Conservation (phyloP, 2,113 vertebrate genomes). For the Psittacula cyanocephala region DNA sequence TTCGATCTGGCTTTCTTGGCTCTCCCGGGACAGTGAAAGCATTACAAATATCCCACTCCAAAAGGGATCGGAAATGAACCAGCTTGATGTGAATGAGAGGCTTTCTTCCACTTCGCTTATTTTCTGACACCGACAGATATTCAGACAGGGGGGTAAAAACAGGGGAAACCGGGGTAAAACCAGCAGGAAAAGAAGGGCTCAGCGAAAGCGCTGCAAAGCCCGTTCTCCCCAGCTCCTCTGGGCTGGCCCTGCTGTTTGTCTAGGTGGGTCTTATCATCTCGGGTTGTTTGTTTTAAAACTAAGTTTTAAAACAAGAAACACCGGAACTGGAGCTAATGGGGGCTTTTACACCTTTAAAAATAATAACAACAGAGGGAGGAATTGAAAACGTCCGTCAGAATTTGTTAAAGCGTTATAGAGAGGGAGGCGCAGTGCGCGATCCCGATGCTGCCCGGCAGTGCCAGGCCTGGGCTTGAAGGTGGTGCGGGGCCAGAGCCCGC, state of each 20-base stretch:
- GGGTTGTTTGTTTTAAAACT: conserved; percentile 58
- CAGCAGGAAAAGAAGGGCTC: neutral
- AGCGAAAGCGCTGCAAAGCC: neutral
- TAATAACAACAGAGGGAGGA: neutral
- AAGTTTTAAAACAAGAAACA: conserved; percentile 37
- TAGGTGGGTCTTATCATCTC: conserved; percentile 44
- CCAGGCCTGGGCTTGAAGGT: neutral
- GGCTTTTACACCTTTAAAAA: conserved; percentile 9
- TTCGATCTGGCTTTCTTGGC: neutral
- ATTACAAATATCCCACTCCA: neutral
- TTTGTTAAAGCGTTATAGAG: neutral
- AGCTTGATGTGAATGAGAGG: neutral
- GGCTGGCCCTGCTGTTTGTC: conserved; percentile 33
- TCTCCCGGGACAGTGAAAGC: neutral
- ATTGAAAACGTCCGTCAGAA: neutral
- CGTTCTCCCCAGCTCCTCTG: neutral
- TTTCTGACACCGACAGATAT: neutral
- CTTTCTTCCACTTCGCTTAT: neutral
- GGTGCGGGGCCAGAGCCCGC: neutral
- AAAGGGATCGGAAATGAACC: neutral
- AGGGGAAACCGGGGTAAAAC: neutral
- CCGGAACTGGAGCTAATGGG: conserved; percentile 25
- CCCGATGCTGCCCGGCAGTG: neutral
- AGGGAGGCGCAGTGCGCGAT: neutral
- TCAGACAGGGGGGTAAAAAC: neutral